These are phyloP conservation scores for Exaiptasia diaphana DNA, from an alignment of 64 coral and sea anemone genomes.

Conservation along the genomic window DNA sequence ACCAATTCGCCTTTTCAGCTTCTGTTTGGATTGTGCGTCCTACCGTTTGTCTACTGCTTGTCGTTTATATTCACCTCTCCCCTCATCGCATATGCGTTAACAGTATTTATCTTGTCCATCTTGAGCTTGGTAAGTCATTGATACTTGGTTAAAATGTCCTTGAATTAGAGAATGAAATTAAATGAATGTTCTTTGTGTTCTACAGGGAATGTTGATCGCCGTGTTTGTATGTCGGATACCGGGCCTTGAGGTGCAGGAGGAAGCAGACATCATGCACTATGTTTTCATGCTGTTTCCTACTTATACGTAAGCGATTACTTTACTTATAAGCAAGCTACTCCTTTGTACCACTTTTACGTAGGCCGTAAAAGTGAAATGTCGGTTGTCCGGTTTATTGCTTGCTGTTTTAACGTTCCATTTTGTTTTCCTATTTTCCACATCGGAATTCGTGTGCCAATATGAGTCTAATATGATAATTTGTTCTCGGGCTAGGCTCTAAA, in stretches of 20 bases:
- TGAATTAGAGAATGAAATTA: background rate
- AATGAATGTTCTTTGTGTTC: background rate
- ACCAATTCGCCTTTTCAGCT: constrained; percentile 65
- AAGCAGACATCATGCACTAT: constrained; percentile 84
- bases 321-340: too few relatives aligned
- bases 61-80: constrained; percentile 85
- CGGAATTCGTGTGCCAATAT: too few relatives aligned
- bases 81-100: constrained; percentile 77
- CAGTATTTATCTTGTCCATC: constrained; percentile 74
- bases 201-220: constrained; percentile 80
- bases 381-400: too few relatives aligned
- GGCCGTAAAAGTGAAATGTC: too few relatives aligned
- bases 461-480: too few relatives aligned
- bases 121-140: constrained; percentile 75
- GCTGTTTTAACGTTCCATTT: background rate
- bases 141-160: background rate
- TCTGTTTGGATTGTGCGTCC: constrained; percentile 74
- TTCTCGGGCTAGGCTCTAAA: too few relatives aligned
- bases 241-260: background rate
- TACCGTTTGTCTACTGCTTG: constrained; percentile 80
- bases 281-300: constrained; percentile 83
- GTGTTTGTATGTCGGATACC: constrained; percentile 67
- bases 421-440: background rate
- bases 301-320: constrained; percentile 64
- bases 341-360: too few relatives aligned